Evolutionary conservation across 2,888 invertebrate species (phyloP), one percentile per base, ranked within the genome.

Genomic region (Drosophila testacea): DNA sequence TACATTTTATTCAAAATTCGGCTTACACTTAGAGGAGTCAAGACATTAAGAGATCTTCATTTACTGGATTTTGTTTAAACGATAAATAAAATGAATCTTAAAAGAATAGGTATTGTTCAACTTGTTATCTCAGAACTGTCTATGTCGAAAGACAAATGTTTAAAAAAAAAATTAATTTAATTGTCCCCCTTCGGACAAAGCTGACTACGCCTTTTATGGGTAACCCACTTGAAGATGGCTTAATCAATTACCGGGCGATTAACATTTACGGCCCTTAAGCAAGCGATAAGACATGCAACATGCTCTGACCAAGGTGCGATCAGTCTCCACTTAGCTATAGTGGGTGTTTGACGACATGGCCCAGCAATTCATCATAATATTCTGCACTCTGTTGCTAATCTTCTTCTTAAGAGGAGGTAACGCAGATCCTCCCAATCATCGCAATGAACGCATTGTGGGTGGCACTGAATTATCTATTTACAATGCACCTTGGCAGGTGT

Each of bases 401-500:
- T 34, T 22, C 0, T 22, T 0, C 4, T 11, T n/a, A 4, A 36
- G 41, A 16, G 5, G n/a, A 6, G 44, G 44, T 0, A 32, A 13
- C 0, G 38, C 56, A 11, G 27, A 6, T 39, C 48, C 50, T 1
- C 10, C n/a, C 4, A 63, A 7, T 7, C 3, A 6, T 5, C 30
- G 34, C 6, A 80, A 74, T 44, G 77, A 30, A 10, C 85, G 90
- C 4, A 91, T 91, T 54, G 82, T 91, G 51, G 91, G 91, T 27
- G 91, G 91, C 13, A 61, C 41, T 11, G 79, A 81, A 0, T 57
- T 85, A 38, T 59, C 76, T 2, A 85, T 91, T 13, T 66, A 81
- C 6, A 80, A 86, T 41, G 83, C 79, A 32, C 91, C 91, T 7
- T 89, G 87, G 80, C 87, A 86, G 68, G 80, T 81, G 4, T 91